Evolutionary conservation across 2,113 vertebrate species (phyloP), one percentile per base, ranked within the genome.

Genomic region (Nematolebias whitei): DNA sequence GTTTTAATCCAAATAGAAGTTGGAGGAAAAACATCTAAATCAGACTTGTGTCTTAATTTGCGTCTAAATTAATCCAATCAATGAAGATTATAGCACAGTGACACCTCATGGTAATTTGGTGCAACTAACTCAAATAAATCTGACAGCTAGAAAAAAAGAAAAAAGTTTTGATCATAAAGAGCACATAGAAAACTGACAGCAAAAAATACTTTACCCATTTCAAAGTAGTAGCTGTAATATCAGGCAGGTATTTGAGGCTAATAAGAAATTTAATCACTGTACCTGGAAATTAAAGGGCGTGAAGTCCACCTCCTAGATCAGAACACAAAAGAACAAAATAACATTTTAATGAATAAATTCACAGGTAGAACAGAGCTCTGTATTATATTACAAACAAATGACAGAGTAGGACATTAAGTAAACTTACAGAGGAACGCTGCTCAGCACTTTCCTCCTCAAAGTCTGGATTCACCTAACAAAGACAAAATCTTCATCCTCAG

Each of bases 361-460:
- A 52, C 5, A 16, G 2, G 2, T 12, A 9, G 35, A 0, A 4
- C n/a, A 8, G 12, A 13, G 61, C 48, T 1, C n/a, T 52, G 50
- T 9, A 20, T 63, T 38, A 56, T 24, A 14, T 38, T 47, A n/a
- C 62, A 41, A 50, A 62, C 58, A 51, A 63, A 24, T 65, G 20
- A 54, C 3, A 24, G 8, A 9, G 54, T 24, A 16, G 32, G 40
- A 32, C 0, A 32, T 40, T 0, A 23, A n/a, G 57, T n/a, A 12
- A 73, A 95, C 95, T 97, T 93, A 98, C 96, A 81, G 95, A 94
- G 66, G 94, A 95, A 78, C 96, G 94, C 86, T 92, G 95, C 83
- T 97, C 96, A 77, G 95, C 94, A 83, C 93, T 95, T 85, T 96
- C 98, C 87, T 96, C 96, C 88, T 95, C 95, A 93, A 94, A 97